Evolutionary conservation across 2,888 invertebrate species (phyloP), one percentile per base, ranked within the genome.

Genomic region (Perizoma affinitatum): DNA sequence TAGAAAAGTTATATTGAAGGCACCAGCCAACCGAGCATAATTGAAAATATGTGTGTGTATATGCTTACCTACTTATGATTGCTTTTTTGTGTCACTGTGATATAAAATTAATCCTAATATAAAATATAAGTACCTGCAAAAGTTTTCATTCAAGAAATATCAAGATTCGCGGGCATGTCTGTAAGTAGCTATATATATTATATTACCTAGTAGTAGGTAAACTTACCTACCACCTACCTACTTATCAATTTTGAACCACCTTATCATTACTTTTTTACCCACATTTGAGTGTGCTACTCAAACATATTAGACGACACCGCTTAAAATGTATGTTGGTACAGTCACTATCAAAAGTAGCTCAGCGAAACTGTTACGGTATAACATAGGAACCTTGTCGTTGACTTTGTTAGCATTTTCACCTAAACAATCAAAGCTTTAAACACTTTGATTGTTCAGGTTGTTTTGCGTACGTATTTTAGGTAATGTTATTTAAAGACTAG

Each of bases 261-360:
- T 63, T 66, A 66, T 65, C 61, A 54, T 56, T 45, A 38, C 57
- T 62, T 63, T 57, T 45, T 63, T 64, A 41, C 41, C 46, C 54
- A 46, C 44, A 54, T 41, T 54, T 54, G 46, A 51, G 38, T 6
- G 38, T 7, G 22, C 38, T 38, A 38, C 38, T 7, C 51, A 54
- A 48, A 54, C 61, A 42, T 22, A 60, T 41, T 44, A 11, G 4
- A 46, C 55, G 36, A 49, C 49, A 38, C 56, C 49, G 44, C 44
- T 33, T 22, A 6, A 44, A 6, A 38, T 45, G 22, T 36, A 7
- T 8, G 46, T 46, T 9, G 2, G n/a, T 9, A n/a, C n/a, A 42
- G 9, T 40, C 40, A 40, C 40, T 40, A 40, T 40, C 42, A n/a
- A n/a, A 42, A 42, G 5, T 42, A 42, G 6, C 40, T 40, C 6